phyloP scores from a whole-genome alignment of 1,140 invertebrate genomes.

The Ceratina japonica region DNA sequence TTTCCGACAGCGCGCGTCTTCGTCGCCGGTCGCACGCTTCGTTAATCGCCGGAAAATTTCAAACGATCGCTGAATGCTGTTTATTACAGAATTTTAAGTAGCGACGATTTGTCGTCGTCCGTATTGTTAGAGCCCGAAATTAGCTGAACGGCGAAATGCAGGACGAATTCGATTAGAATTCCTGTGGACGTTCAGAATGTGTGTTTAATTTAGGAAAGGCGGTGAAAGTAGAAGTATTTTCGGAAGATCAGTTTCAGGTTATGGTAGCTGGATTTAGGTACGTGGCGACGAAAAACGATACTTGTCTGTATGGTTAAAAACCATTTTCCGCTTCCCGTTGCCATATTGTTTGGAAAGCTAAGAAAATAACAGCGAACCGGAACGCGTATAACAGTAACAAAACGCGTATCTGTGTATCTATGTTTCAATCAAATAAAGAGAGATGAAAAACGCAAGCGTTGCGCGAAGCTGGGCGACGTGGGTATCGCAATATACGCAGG shows the following conservation, averaged over 20 bases:
- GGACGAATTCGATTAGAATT: too few species aligned
- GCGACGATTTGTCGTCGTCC: background rate
- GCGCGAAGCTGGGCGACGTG: background rate
- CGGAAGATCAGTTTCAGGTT: too few species aligned
- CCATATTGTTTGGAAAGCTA: background rate
- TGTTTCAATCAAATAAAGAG: slow-evolving; percentile 1
- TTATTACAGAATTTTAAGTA: background rate
- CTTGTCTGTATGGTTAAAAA: too few species aligned
- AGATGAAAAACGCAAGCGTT: background rate
- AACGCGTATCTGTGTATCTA: background rate
- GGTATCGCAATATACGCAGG: background rate
- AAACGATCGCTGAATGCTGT: background rate
- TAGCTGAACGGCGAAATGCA: too few species aligned
- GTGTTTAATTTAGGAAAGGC: too few species aligned
- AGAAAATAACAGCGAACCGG: background rate
- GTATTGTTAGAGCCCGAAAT: too few species aligned
- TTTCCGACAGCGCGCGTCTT: background rate
- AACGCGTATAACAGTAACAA: background rate
- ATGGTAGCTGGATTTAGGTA: too few species aligned
- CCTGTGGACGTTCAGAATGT: too few species aligned
- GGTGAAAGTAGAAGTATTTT: too few species aligned
- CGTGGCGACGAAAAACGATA: too few species aligned
- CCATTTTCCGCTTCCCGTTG: background rate
- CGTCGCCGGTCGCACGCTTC: background rate
- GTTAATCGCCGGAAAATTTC: background rate